Base-by-base conservation (phyloP, 2,113 vertebrate genomes). In the Edolisoma coerulescens region DNA sequence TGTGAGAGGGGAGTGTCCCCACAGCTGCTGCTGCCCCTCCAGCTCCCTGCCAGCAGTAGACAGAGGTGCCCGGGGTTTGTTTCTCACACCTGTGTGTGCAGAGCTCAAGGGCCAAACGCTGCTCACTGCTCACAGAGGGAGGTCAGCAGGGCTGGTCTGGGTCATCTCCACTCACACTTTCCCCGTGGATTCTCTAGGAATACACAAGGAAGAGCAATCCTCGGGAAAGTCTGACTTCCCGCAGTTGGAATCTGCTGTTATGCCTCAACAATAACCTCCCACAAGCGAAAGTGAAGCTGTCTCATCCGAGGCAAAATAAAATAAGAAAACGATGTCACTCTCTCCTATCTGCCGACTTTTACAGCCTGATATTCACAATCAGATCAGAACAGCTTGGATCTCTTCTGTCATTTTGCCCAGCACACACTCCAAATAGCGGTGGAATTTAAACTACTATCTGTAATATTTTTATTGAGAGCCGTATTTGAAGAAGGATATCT, bases 401-500 rank as follows among this genome's bases (percentile, higher is more conserved):
- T 84, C 49, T 74, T 6, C 94, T 90, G 79, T 92, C 83, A 32
- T 77, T 90, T 65, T 84, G 64, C 92, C 79, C 75, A 24, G 81
- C 87, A 14, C 74, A 52, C 49, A 35, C 59, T 85, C 71, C 42
- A 64, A 93, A 86, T 37, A 93, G 75, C 82, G 74, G 83, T 39
- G 68, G 88, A 95, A 86, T 95, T 96, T 80, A 88, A 96, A 93
- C 90, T 45, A 3, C 92, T 92, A 21, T 70, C 90, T 59, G 83
- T 37, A 95, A 54, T 86, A 74, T 67, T 97, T 95, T 93, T 81
- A 84, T 76, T 80, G 85, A 74, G 90, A 94, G 70, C 71, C 13
- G 8, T 47, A 16, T 45, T 37, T 33, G 63, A 88, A 61, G 91
- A 65, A 42, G 76, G 80, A 42, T 63, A 42, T 84, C 68, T 95